Conservation (phyloP, 2,797 vertebrate genomes). For the Micrastur ruficollis region DNA sequence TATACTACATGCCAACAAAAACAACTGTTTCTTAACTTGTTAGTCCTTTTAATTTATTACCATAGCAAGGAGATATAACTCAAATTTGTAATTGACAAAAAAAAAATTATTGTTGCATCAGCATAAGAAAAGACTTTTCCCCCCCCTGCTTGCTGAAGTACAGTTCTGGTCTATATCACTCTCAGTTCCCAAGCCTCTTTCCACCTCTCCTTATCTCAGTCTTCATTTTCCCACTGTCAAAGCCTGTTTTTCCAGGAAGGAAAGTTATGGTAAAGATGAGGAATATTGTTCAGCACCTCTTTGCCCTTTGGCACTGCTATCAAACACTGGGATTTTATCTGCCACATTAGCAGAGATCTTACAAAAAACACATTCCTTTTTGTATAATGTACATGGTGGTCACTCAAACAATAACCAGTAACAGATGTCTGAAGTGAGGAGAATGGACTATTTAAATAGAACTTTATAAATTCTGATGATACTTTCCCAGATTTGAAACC, state of each 20-base stretch:
- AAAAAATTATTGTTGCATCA: conserved; percentile 66
- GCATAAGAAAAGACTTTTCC: conserved; percentile 52
- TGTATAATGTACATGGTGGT: conserved; percentile 76
- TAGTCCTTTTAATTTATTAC: conserved; percentile 29
- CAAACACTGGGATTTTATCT: conserved; percentile 53
- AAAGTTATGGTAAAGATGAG: conserved; percentile 59
- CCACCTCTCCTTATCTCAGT: conserved; percentile 80
- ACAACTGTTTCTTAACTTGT: conserved; percentile 12
- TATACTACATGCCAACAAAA: conserved; percentile 16
- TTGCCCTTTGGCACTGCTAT: conserved; percentile 81
- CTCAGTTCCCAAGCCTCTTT: conserved; percentile 83
- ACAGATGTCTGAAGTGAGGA: conserved; percentile 78
- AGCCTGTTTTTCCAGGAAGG: conserved; percentile 72
- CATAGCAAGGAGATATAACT: background rate
- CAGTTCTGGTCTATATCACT: conserved; percentile 81
- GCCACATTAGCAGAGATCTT: conserved; percentile 47
- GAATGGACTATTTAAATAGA: conserved; percentile 80
- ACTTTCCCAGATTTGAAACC: conserved; percentile 53
- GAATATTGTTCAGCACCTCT: conserved; percentile 69
- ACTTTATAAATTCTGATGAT: conserved; percentile 59
- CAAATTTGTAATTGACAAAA: conserved; percentile 59
- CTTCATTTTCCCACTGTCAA: conserved; percentile 69
- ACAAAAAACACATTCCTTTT: conserved; percentile 83
- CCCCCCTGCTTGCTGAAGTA: conserved; percentile 38
- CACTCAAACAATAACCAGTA: conserved; percentile 86